Evolutionary conservation across 2,888 invertebrate genomes (phyloP), one percentile per base, ranked within the genome.

Genomic region (Drosophila paracracens): DNA sequence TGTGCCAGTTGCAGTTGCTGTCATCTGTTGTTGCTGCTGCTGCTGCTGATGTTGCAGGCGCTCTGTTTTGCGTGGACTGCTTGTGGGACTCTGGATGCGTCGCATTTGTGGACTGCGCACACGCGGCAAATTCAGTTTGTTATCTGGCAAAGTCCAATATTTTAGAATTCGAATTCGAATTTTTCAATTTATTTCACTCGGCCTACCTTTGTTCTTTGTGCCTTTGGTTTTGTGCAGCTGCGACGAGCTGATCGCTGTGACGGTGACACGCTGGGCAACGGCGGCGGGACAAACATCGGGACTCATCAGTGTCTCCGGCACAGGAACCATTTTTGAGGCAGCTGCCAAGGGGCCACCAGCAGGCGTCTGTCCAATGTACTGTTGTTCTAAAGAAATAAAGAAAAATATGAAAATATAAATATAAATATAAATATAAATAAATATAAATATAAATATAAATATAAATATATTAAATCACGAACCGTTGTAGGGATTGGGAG

Each of bases 291-390:
- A 93, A 53, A 93, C 93, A 92, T 97, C 97, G 0, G 97, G 97
- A 90, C 97, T 97, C 96, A 97, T 97, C 2, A 97, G 94, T 0
- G 97, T 96, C 92, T 97, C 97, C 0, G 97, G 97, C 35, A 97
- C 97, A 0, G 97, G 97, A 0, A 97, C 96, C 94, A 97, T 96
- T 93, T 97, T 97, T 0, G 97, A 97, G 13, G 97, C 96, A 13
- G 97, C 96, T 89, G 96, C 96, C 70, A 97, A 92, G 0, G 97
- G 96, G 18, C 93, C 93, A 25, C 92, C 93, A 48, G 70, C 70
- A 0, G 90, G 82, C 16, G 81, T 65, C 66, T 88, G 80, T 13
- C 82, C 82, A 18, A 83, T 68, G 36, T 73, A 86, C 10, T 83
- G 81, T 89, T 92, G 92, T 72, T 92, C 92, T 92, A 31, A 21